Evolutionary conservation across 2,888 invertebrate genomes (phyloP).

Genomic region (Sinotaia quadrata): DNA sequence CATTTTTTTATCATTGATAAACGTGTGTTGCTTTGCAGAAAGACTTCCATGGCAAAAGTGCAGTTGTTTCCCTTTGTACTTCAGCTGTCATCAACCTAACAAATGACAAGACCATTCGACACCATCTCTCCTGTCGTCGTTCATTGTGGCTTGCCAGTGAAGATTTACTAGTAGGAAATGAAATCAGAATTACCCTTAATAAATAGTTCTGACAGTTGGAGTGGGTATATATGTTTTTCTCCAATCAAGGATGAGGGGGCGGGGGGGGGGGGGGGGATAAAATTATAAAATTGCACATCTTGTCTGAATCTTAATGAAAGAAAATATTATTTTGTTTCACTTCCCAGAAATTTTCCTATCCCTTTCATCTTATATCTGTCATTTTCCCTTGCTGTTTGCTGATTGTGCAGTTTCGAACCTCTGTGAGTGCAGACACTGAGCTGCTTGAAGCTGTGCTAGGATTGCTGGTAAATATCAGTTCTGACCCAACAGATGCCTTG

Average conservation of each 20-base stretch:
- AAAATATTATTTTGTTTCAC: too few relatives aligned
- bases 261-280: too few relatives aligned
- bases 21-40: slow-evolving; percentile 37
- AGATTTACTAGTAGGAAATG: slow-evolving; percentile 52
- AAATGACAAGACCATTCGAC: slow-evolving; percentile 50
- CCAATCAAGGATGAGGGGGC: too few relatives aligned
- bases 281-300: too few relatives aligned
- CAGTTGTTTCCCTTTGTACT: slow-evolving; percentile 49
- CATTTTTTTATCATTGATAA: too few relatives aligned
- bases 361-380: too few relatives aligned
- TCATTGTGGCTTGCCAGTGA: slow-evolving; percentile 56
- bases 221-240: too few relatives aligned
- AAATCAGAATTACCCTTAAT: too few relatives aligned
- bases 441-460: slow-evolving; percentile 47
- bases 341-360: too few relatives aligned
- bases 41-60: slow-evolving; percentile 38
- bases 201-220: too few relatives aligned
- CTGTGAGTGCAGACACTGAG: slow-evolving; percentile 17
- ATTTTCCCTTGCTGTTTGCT: too few relatives aligned
- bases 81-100: slow-evolving; percentile 60
- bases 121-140: slow-evolving; percentile 47
- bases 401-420: slow-evolving; percentile 24
- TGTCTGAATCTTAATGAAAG: too few relatives aligned
- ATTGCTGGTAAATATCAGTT: slow-evolving; percentile 57
- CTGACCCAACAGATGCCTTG: slow-evolving; percentile 39